A percentile compares a stretch with the other conserved stretches of the same genome.
These are phyloP conservation scores for Galaxea fascicularis DNA, from an alignment of 92 coral and sea anemone genomes.

Conservation along the genomic window DNA sequence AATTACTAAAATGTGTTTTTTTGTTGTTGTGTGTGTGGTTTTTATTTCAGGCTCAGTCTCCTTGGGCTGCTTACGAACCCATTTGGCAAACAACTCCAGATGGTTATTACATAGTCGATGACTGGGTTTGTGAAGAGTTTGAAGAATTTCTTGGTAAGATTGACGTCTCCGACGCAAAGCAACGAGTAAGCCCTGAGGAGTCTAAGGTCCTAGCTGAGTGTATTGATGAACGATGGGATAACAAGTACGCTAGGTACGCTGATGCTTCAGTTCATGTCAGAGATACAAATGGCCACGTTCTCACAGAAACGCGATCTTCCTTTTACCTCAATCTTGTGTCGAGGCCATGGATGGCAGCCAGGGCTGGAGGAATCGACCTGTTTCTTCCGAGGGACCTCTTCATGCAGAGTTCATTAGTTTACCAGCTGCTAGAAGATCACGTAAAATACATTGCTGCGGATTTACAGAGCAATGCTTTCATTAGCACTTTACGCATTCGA, in stretches of 20 bases:
- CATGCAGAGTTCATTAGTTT: conserved; percentile 28
- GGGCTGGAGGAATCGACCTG: background rate
- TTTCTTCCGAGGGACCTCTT: conserved; percentile 65
- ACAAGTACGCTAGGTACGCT: conserved; percentile 70
- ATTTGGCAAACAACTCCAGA: conserved; percentile 78
- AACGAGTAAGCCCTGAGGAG: conserved; percentile 39
- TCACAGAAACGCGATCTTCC: conserved; percentile 68
- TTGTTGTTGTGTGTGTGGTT: too few relatives aligned
- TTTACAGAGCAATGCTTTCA: conserved; percentile 63
- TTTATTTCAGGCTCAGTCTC: conserved; percentile 62
- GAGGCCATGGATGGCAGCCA: conserved; percentile 73
- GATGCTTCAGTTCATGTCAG: conserved; percentile 53
- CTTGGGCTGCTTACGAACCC: conserved; percentile 71
- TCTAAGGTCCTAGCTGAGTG: conserved; percentile 73
- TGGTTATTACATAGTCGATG: conserved; percentile 75
- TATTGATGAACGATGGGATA: conserved; percentile 84
- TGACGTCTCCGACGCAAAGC: too few relatives aligned
- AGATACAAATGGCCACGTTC: conserved; percentile 68
- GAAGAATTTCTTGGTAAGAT: conserved; percentile 71
- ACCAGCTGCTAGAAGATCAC: conserved; percentile 62
- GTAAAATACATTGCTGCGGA: conserved; percentile 59
- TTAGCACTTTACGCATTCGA: conserved; percentile 61
- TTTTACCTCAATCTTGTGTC: conserved; percentile 69
- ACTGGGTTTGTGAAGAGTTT: conserved; percentile 76
- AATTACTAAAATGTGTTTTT: too few relatives aligned